These are phyloP conservation scores for Dryocosmus kuriphilus DNA, from an alignment of 2,888 invertebrate genomes.

Conservation along the genomic window DNA sequence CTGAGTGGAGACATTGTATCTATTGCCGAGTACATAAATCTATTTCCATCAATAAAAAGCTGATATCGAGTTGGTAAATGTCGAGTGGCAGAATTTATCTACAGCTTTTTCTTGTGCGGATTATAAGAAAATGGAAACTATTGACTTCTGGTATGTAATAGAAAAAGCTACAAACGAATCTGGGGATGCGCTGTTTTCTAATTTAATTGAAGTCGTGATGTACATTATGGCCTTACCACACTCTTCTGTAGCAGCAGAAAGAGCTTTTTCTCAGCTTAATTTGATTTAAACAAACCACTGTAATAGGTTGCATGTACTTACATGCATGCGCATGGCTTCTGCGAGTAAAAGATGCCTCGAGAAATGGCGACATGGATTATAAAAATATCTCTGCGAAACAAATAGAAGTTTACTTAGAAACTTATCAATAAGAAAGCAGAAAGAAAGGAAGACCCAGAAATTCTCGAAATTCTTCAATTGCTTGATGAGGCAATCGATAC, in stretches of 20 bases:
- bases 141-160: constrained; percentile 10
- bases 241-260: no score
- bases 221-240: no score
- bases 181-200: constrained; percentile 38
- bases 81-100: constrained; percentile 21
- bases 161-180: not conserved
- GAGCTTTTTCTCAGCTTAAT: no score
- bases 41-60: not conserved
- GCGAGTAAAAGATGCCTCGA: constrained; percentile 33
- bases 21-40: constrained; percentile 37
- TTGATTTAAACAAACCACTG: constrained; percentile 41
- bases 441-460: no score
- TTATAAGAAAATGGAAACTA: not conserved
- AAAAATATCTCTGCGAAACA: not conserved
- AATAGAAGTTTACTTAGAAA: no score
- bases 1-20: constrained; percentile 22
- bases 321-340: no score
- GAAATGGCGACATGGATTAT: not conserved
- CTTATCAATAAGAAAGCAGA: no score
- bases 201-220: constrained; percentile 44
- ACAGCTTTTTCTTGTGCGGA: not conserved
- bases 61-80: constrained; percentile 20
- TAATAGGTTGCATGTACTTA: constrained; percentile 42
- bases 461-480: no score
- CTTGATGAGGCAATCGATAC: not conserved